Evolutionary conservation across 2,888 invertebrate species (phyloP), one percentile per base, ranked within the genome.

Genomic region (Ectobius pallidus): DNA sequence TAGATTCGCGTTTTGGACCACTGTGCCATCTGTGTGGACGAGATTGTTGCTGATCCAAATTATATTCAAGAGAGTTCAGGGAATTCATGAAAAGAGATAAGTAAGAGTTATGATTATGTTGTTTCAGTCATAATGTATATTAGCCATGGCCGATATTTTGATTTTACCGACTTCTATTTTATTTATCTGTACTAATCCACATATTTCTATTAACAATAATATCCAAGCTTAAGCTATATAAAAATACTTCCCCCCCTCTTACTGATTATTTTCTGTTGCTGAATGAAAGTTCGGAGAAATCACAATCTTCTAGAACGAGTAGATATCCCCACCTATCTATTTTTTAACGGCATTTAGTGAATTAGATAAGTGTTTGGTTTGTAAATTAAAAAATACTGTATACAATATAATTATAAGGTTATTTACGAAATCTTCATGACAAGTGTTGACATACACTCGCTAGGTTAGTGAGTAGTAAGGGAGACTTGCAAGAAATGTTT

Each of bases 41-140:
- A 18, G 4, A 49, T 6, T 49, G 49, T 49, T 49, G n/a, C 6
- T 49, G 49, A 49, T 49, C 49, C 49, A 49, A 4, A 18, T 49
- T 49, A 49, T 16, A 49, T 49, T 49, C 4, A 49, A 49, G n/a
- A 18, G 49, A 18, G 49, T 49, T 4, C 49, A 49, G 49, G 20
- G 49, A 49, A 49, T 49, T 49, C 49, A 49, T 49, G 9, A 49
- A n/a, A 49, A 49, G 49, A 49, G 49, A n/a, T 16, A 16, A 49
- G 49, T 49, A n/a, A 49, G 49, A 18, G 16, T 49, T 49, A 49
- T 49, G 6, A 49, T 49, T 49, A 49, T 16, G 6, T 49, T 49
- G 49, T n/a, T 49, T 49, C 49, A 49, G n/a, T 11, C 4, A 49
- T 49, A 49, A 49, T 34, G 7, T 34, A 34, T 6, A 34, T 34